Evolutionary conservation across 2,797 vertebrate genomes (phyloP).

Genomic region (Sebastes trivittatus): DNA sequence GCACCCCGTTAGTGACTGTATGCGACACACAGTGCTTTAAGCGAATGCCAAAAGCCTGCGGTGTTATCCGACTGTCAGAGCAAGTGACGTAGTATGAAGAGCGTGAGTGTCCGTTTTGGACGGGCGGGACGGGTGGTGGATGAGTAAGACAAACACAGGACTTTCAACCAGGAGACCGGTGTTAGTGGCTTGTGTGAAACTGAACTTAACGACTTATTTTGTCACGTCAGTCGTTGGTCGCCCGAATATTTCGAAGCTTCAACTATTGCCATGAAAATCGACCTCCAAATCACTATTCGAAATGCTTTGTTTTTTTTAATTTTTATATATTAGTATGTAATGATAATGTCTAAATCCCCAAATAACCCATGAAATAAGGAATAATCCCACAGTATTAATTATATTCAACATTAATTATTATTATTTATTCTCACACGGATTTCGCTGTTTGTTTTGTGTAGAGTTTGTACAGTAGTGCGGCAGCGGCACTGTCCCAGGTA

Average conservation of each 20-base stretch:
- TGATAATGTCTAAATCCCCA: neutral
- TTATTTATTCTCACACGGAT: too few relatives aligned
- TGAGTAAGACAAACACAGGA: neutral
- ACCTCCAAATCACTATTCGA: neutral
- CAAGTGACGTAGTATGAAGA: neutral
- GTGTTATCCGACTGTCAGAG: neutral
- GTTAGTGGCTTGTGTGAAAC: neutral
- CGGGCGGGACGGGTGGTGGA: neutral
- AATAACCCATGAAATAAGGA: neutral
- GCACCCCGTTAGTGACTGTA: neutral
- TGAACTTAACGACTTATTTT: neutral
- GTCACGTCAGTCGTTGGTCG: accelerated
- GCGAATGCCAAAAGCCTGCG: too few relatives aligned
- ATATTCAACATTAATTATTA: too few relatives aligned
- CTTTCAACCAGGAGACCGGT: neutral
- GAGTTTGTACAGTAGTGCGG: too few relatives aligned
- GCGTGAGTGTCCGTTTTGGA: too few relatives aligned
- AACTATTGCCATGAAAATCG: neutral
- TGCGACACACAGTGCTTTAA: neutral
- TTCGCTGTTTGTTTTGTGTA: too few relatives aligned
- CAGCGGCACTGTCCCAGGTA: too few relatives aligned
- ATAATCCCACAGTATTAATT: neutral
- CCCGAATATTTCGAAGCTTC: neutral
- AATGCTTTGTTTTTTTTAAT: neutral
- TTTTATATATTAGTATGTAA: neutral